These are phyloP conservation scores for Pristis pectinata DNA, from an alignment of 2,797 vertebrate genomes.

Conservation along the genomic window DNA sequence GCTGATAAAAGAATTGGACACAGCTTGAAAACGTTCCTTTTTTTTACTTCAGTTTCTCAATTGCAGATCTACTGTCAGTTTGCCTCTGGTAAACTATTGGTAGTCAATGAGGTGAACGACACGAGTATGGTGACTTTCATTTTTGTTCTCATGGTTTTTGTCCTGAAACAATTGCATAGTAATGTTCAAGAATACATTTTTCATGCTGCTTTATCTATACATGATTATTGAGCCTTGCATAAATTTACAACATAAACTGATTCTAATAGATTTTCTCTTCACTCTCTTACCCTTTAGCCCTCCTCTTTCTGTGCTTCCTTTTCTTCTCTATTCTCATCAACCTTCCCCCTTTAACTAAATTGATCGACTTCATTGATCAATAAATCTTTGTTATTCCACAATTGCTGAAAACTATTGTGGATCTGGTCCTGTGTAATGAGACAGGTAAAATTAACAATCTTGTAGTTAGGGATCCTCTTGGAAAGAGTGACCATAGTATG, in stretches of 20 bases:
- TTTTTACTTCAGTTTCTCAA: slow-evolving; percentile 74
- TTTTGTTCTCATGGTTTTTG: slow-evolving; percentile 75
- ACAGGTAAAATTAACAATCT: no score
- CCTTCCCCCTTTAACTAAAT: background rate
- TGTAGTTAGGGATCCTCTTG: no score
- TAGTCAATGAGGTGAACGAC: slow-evolving; percentile 98
- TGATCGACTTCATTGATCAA: background rate
- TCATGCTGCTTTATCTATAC: slow-evolving; percentile 71
- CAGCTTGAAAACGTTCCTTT: slow-evolving; percentile 63
- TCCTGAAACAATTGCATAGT: slow-evolving; percentile 71
- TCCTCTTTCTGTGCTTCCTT: background rate
- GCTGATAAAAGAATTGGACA: slow-evolving; percentile 64
- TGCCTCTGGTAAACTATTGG: slow-evolving; percentile 70
- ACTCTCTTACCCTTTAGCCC: background rate
- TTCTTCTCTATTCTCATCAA: background rate
- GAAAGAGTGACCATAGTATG: no score
- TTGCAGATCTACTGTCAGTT: slow-evolving; percentile 64
- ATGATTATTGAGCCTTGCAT: slow-evolving; percentile 74
- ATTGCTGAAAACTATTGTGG: background rate
- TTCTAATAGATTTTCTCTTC: background rate
- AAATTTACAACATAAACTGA: slow-evolving; percentile 52
- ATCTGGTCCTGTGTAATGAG: background rate
- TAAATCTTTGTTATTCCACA: background rate
- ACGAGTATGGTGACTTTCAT: slow-evolving; percentile 93
- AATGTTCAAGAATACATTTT: slow-evolving; percentile 77